Evolutionary conservation across 2,888 invertebrate genomes (phyloP).

Genomic region (Automeris io): DNA sequence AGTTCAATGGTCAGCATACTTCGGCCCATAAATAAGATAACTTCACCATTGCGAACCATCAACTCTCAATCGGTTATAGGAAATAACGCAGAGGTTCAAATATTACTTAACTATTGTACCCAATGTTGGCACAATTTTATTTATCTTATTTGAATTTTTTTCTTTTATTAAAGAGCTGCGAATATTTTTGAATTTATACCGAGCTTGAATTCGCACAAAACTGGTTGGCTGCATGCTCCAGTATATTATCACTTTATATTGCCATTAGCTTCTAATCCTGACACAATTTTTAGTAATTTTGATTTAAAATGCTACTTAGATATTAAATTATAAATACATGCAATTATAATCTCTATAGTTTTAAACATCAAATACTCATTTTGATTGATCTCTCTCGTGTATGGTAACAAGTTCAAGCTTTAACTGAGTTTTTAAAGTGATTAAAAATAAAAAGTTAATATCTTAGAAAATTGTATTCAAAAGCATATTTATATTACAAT

Average conservation of each 20-base stretch:
- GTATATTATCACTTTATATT: neutral
- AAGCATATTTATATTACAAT: too few species aligned
- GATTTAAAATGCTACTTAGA: too few species aligned
- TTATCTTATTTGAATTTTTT: slow-evolving; percentile 33
- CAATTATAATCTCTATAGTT: too few species aligned
- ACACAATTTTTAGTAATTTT: too few species aligned
- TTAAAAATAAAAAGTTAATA: too few species aligned
- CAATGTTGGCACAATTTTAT: slow-evolving; percentile 20
- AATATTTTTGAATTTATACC: slow-evolving; percentile 7
- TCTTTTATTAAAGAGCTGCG: slow-evolving; percentile 25
- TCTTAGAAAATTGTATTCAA: too few species aligned
- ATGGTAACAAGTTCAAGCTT: too few species aligned
- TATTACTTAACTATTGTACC: slow-evolving; percentile 52
- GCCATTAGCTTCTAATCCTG: too few species aligned
- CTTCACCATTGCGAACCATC: slow-evolving; percentile 46
- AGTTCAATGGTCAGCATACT: slow-evolving; percentile 61
- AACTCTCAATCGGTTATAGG: slow-evolving; percentile 58
- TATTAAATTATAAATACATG: too few species aligned
- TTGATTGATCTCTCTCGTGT: too few species aligned
- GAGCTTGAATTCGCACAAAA: slow-evolving; percentile 14
- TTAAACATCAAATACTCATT: too few species aligned
- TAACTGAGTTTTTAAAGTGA: too few species aligned
- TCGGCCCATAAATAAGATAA: slow-evolving; percentile 48
- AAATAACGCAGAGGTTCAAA: slow-evolving; percentile 76
- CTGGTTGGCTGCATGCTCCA: slow-evolving; percentile 11